Base-by-base conservation (phyloP, 2,113 vertebrate genomes). In the Empidonax alnorum region DNA sequence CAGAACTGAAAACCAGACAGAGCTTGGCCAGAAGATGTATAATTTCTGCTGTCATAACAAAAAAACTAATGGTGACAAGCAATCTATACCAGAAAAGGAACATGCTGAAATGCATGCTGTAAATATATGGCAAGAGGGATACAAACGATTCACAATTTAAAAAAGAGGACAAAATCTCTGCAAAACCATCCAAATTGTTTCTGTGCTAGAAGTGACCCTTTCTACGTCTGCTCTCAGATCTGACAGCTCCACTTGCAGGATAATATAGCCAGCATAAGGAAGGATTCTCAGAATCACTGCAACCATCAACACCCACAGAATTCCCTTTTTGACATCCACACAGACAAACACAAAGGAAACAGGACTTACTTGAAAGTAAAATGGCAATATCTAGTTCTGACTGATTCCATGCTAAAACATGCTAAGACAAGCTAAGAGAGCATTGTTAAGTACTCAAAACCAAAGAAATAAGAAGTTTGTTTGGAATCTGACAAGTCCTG, bases 41-140 rank as follows among this genome's bases (percentile, higher is more conserved):
- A 97, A 95, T 95, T 85, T 93, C 83, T 84, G 85, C 90, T 97
- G 96, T 95, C 93, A 95, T 78, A 92, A 75, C 65, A 92, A 49
- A 92, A 90, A 90, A 95, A 81, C 30, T 92, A 92, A 95, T 47
- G 83, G 92, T 93, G 94, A 96, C 94, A 94, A 96, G 83, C 94
- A 96, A 96, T 95, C 93, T 84, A 75, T 62, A 87, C 18, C 53
- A 87, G 56, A 62, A 95, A 78, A 94, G 76, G 81, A 93, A 79
- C 47, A 52, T n/a, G 82, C 79, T 72, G 85, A 90, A 95, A 90
- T 61, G 61, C 77, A 61, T 20, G 61, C 50, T 84, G 76, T 93
- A 96, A 94, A 86, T 95, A 86, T 41, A 74, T 72, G 93, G 95
- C 95, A 93, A 81, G 74, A 62, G 71, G 56, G 33, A 94, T 78